Evolutionary conservation across 2,888 invertebrate genomes (phyloP), one percentile per base, ranked within the genome.

Genomic region (Rhyacophila evoluta): DNA sequence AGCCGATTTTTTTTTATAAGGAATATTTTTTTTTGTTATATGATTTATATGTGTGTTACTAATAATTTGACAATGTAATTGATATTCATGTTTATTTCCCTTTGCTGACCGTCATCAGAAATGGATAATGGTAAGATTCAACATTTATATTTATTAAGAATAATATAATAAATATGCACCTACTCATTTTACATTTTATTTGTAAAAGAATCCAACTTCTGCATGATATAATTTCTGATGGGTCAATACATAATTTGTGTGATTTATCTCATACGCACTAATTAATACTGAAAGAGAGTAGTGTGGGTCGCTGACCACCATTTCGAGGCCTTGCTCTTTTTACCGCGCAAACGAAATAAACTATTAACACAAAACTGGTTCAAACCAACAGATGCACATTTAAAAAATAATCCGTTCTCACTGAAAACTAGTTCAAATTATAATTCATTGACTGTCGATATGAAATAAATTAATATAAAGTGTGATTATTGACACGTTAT

Each of bases 401-500:
- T 25, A 19, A 55, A 55, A 55, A 55, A 55, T 55, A 6, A 19
- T 10, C 10, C 19, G 25, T 55, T 55, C 55, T 55, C 55, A 55
- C 25, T 8, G 6, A 2, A 55, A 55, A 55, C 55, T 19, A 19
- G 55, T 55, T 55, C 19, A 10, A 8, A 10, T 55, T 12, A 12
- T 25, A 55, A 55, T 55, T 55, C 19, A 55, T 55, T 55, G 15
- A 8, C 15, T 55, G 55, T 55, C 55, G 19, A 55, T 55, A 55
- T 2, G 6, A 55, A 55, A 25, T 55, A 25, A 25, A 55, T 55
- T 25, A 8, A 55, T 55, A 25, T 19, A 25, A 12, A 55, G 55
- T 55, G 55, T 55, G 55, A 55, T 12, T 55, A 55, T 55, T 25
- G 55, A 55, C 55, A 41, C 41, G 19, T 19, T 55, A 25, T 55